Base-by-base conservation (phyloP, 2,113 vertebrate species). In the Carassius gibelio region DNA sequence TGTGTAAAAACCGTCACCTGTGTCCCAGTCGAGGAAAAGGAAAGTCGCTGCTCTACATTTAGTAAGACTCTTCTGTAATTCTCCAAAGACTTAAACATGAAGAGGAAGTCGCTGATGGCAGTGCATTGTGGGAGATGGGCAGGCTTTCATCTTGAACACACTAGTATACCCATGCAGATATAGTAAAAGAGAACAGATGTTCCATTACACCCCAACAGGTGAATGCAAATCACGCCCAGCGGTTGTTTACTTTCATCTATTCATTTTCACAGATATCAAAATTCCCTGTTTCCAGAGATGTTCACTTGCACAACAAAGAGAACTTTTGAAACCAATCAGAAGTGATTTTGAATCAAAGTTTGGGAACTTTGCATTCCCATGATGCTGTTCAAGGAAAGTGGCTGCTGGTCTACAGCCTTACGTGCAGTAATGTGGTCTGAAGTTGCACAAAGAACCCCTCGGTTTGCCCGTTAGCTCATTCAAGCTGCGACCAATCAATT, bases 101-200 rank as follows among this genome's bases (percentile, higher is more conserved):
- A 50, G 9, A 13, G 86, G 89, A 62, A 61, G 68, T 55, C 57
- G 83, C 90, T 83, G 86, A 89, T 84, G 79, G 61, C 1, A 66
- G 75, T 45, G 68, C 11, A 75, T 82, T 88, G 84, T 88, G 87
- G 89, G 89, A 55, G 78, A 85, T 57, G 71, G 38, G 36, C 23
- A 62, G 79, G 42, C 89, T 93, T 92, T 93, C 91, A 92, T 92
- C 88, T 89, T 74, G 6, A 80, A 55, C 91, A 88, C 89, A 42
- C 84, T 72, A 90, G 87, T 87, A 92, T 89, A 91, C 72, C 50
- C 89, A 90, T 89, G 88, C 87, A 90, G 55, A 87, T 69, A 71
- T 68, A 36, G 86, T 52, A 89, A 84, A 89, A 83, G 68, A 21
- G 72, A 90, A 92, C 92, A 94, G 92, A 92, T 94, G 93, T 92